Evolutionary conservation across 2,888 invertebrate species (phyloP).

Genomic region (Eupithecia exiguata): DNA sequence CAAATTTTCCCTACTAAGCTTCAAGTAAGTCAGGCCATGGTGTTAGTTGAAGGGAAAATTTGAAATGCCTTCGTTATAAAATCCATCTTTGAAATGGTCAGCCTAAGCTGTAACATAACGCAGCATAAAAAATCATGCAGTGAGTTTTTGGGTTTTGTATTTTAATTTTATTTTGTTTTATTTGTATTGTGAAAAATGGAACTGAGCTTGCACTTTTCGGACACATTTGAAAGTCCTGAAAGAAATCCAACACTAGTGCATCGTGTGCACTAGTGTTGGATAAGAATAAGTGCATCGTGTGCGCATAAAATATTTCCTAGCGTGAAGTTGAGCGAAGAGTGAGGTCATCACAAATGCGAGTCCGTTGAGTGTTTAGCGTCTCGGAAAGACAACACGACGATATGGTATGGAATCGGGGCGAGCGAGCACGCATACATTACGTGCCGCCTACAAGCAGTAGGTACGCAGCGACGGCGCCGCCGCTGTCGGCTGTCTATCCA

Average conservation of each 20-base stretch:
- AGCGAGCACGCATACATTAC: constrained; percentile 75
- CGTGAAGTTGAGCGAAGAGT: constrained; percentile 44
- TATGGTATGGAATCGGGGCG: constrained; percentile 61
- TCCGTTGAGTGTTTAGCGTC: constrained; percentile 51
- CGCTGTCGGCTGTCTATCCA: constrained; percentile 63
- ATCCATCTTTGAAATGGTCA: too few relatives aligned
- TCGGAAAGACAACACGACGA: constrained; percentile 64
- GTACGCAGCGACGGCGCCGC: constrained; percentile 37
- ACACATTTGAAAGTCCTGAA: constrained; percentile 24
- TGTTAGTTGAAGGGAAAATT: constrained; percentile 25
- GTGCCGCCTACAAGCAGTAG: constrained; percentile 70
- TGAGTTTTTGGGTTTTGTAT: background rate
- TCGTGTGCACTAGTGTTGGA: too few relatives aligned
- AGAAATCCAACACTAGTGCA: constrained; percentile 19
- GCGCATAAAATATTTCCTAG: constrained; percentile 47
- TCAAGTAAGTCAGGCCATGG: background rate
- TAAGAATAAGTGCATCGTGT: constrained; percentile 48
- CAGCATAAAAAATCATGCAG: background rate
- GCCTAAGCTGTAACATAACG: too few relatives aligned
- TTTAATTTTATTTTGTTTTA: too few relatives aligned
- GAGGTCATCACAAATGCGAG: constrained; percentile 65
- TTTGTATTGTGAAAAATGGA: background rate
- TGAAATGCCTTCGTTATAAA: constrained; percentile 21
- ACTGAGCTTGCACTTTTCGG: constrained; percentile 3
- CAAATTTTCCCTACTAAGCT: background rate